Evolutionary conservation across 1,140 invertebrate genomes (phyloP).

Genomic region (Subanguina moxae): DNA sequence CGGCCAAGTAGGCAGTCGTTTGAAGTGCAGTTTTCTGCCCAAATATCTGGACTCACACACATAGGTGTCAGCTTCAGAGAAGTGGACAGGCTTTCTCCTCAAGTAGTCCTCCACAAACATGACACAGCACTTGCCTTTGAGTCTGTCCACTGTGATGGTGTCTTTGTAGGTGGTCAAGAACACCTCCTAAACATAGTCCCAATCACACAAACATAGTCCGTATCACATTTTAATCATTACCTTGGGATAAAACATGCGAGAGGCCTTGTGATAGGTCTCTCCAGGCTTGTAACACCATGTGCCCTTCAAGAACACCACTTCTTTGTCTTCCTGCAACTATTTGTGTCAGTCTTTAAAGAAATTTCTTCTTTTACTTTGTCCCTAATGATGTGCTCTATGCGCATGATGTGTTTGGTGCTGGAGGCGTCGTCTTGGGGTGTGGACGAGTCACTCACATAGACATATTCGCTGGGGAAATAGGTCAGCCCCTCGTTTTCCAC

Average conservation of each 20-base stretch:
- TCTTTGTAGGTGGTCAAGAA: constrained; percentile 86
- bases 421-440: constrained; percentile 2
- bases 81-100: constrained; percentile 67
- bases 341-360: too few relatives aligned
- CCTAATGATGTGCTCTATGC: constrained; percentile 76
- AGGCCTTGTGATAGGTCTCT: constrained; percentile 91
- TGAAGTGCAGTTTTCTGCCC: constrained; percentile 47
- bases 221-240: too few relatives aligned
- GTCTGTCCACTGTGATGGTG: constrained; percentile 76
- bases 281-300: constrained; percentile 79
- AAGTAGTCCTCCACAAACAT: constrained; percentile 93
- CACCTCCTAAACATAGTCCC: constrained; percentile 72
- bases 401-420: constrained; percentile 71
- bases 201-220: constrained; percentile 1
- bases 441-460: constrained; percentile 72
- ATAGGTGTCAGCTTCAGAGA: constrained; percentile 87
- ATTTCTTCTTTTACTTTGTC: constrained; percentile 63
- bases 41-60: constrained; percentile 93
- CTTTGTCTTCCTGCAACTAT: not conserved
- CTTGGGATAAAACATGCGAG: constrained; percentile 78
- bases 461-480: constrained; percentile 80
- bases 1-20: constrained; percentile 40
- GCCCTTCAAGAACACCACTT: constrained; percentile 73
- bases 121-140: constrained; percentile 86
- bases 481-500: constrained; percentile 70